A percentile compares a stretch with the other conserved stretches of the same genome.
Evolutionary conservation across 2,888 invertebrate species (phyloP).

Genomic region (Melangyna quadrimaculata): DNA sequence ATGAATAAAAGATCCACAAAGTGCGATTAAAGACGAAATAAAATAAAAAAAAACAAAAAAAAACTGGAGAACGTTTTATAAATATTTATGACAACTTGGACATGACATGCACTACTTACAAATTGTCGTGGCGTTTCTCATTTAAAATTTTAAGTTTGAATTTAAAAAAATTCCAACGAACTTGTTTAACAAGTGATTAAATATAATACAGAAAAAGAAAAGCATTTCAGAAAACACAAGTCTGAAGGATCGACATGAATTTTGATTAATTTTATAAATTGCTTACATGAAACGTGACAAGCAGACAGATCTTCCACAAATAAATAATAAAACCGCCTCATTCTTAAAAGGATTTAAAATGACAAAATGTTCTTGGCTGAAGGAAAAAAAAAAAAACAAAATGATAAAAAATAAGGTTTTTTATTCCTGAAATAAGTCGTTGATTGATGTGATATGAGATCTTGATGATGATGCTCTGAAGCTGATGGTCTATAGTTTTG

Average conservation of each 20-base stretch:
- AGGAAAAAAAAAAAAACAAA: neutral
- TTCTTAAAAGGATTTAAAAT: slow-evolving; percentile 6
- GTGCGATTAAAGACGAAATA: neutral
- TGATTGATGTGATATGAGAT: slow-evolving; percentile 17
- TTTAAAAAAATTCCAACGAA: slow-evolving; percentile 22
- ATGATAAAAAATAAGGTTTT: neutral
- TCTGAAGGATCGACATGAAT: slow-evolving; percentile 23
- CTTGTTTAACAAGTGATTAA: slow-evolving; percentile 43
- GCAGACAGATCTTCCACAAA: slow-evolving; percentile 19
- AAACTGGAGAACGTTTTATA: slow-evolving; percentile 7
- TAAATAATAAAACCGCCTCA: neutral
- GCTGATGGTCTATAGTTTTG: neutral
- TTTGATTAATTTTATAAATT: slow-evolving; percentile 40
- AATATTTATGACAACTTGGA: slow-evolving; percentile 45
- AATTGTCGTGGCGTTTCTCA: slow-evolving; percentile 30
- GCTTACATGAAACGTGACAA: slow-evolving; percentile 31
- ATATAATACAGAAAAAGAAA: neutral
- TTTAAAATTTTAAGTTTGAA: slow-evolving; percentile 19
- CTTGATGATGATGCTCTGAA: neutral
- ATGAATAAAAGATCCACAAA: slow-evolving; percentile 54
- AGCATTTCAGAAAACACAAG: neutral
- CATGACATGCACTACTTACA: slow-evolving; percentile 46
- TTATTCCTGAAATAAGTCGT: slow-evolving; percentile 8
- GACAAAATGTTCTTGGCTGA: neutral
- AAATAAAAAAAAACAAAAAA: neutral